phyloP scores from a whole-genome alignment of 2,888 invertebrate species.

The Scelioninae gen. 2 region DNA sequence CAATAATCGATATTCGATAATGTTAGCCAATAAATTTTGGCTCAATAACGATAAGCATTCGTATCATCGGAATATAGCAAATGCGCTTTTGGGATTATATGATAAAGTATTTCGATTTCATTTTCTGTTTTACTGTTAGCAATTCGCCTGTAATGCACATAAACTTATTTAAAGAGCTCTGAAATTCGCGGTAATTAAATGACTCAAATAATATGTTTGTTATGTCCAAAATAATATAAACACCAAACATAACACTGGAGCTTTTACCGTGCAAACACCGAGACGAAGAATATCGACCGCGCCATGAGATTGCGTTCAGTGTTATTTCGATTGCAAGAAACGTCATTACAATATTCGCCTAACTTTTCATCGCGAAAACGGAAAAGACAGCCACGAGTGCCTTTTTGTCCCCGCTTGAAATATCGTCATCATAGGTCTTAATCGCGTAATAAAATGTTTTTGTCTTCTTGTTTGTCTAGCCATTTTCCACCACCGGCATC shows the following conservation, averaged over 20 bases:
- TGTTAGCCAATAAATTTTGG: constrained; percentile 73
- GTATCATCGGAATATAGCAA: constrained; percentile 71
- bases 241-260: constrained; percentile 12
- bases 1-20: constrained; percentile 74
- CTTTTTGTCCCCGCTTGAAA: constrained; percentile 67
- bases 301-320: constrained; percentile 18
- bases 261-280: neutral
- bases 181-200: constrained; percentile 36
- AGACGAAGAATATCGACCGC: constrained; percentile 5
- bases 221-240: constrained; percentile 21
- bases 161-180: constrained; percentile 37
- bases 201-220: constrained; percentile 39
- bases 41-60: constrained; percentile 72
- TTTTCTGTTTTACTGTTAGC: constrained; percentile 40
- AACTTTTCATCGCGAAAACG: constrained; percentile 23
- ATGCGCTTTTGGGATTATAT: constrained; percentile 70
- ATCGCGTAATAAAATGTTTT: constrained; percentile 74
- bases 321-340: constrained; percentile 18
- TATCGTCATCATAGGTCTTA: constrained; percentile 71
- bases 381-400: constrained; percentile 52
- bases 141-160: constrained; percentile 31
- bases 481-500: constrained; percentile 56
- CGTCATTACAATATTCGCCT: constrained; percentile 36
- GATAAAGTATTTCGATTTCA: constrained; percentile 56
- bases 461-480: constrained; percentile 70